Evolutionary conservation across 2,888 invertebrate species (phyloP).

Genomic region (Incurvaria masculella): DNA sequence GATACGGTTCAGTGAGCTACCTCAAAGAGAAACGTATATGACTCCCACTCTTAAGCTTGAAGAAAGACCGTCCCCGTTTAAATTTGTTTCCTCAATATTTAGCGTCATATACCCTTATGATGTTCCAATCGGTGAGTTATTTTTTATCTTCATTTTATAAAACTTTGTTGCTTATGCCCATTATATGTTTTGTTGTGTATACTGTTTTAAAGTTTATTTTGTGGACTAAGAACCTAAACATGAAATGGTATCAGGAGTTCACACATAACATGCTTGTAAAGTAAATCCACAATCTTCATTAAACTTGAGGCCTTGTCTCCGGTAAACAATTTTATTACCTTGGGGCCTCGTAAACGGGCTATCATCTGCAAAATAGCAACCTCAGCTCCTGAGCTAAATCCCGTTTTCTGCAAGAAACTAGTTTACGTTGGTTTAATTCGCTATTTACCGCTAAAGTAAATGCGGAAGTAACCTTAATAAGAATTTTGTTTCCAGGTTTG

Average conservation of each 20-base stretch:
- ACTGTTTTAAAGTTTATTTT: slow-evolving; percentile 7
- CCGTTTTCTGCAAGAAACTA: slow-evolving; percentile 2
- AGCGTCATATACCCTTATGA: slow-evolving; percentile 62
- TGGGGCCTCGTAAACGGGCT: neutral
- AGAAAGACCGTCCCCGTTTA: slow-evolving; percentile 60
- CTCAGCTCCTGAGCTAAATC: neutral
- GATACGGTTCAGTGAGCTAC: slow-evolving; percentile 47
- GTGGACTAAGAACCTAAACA: neutral
- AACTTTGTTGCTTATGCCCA: slow-evolving; percentile 2
- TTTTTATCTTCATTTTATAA: slow-evolving; percentile 8
- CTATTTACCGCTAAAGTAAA: slow-evolving; percentile 11
- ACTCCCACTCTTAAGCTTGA: slow-evolving; percentile 55
- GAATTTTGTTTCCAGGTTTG: slow-evolving; percentile 29
- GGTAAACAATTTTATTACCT: neutral
- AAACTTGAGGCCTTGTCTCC: neutral
- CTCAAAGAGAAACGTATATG: slow-evolving; percentile 46
- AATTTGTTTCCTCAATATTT: slow-evolving; percentile 60
- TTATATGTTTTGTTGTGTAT: slow-evolving; percentile 12
- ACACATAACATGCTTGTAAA: neutral
- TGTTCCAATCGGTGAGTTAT: slow-evolving; percentile 60
- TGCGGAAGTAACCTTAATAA: neutral
- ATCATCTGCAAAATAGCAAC: slow-evolving; percentile 3
- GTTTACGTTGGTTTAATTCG: slow-evolving; percentile 9
- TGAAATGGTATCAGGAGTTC: neutral
- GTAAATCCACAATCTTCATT: neutral